These are phyloP conservation scores for Paragorgia papillata DNA, from an alignment of 92 coral and sea anemone genomes.

Conservation along the genomic window DNA sequence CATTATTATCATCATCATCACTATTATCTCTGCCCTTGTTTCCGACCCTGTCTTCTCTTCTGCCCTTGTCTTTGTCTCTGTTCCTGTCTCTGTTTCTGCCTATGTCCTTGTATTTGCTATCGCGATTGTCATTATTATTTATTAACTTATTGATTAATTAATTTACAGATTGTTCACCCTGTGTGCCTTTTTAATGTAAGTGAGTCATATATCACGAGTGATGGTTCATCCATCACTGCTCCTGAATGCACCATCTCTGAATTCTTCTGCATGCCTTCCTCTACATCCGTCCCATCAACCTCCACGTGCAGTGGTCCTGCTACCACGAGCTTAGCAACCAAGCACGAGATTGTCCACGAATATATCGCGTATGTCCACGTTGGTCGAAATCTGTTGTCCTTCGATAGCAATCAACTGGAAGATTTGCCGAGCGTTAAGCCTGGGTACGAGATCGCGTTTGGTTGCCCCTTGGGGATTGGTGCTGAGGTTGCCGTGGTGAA, in stretches of 20 bases:
- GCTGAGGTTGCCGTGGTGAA: conserved; percentile 4
- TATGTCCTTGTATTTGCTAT: too few species aligned
- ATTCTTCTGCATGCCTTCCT: background rate
- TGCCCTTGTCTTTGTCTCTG: too few species aligned
- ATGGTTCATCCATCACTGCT: conserved; percentile 4
- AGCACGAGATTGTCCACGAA: conserved; percentile 31
- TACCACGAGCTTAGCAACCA: background rate
- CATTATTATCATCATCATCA: too few species aligned
- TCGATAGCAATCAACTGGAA: conserved; percentile 1
- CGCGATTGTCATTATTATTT: too few species aligned
- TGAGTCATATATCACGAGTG: conserved; percentile 12
- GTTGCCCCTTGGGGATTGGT: conserved; percentile 2
- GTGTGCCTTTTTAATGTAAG: conserved; percentile 18
- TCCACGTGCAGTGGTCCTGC: background rate
- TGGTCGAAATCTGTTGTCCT: conserved; percentile 11
- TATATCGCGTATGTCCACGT: conserved; percentile 5
- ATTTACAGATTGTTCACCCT: conserved; percentile 22
- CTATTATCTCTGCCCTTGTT: too few species aligned
- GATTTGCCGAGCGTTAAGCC: conserved; percentile 16
- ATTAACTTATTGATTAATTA: too few species aligned
- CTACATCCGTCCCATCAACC: background rate
- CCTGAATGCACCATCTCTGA: background rate
- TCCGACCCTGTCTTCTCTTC: too few species aligned
- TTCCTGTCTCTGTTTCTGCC: too few species aligned
- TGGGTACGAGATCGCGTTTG: conserved; percentile 30